Base-by-base conservation (phyloP, 23 tunicate genomes). In the Phallusia fumigata region DNA sequence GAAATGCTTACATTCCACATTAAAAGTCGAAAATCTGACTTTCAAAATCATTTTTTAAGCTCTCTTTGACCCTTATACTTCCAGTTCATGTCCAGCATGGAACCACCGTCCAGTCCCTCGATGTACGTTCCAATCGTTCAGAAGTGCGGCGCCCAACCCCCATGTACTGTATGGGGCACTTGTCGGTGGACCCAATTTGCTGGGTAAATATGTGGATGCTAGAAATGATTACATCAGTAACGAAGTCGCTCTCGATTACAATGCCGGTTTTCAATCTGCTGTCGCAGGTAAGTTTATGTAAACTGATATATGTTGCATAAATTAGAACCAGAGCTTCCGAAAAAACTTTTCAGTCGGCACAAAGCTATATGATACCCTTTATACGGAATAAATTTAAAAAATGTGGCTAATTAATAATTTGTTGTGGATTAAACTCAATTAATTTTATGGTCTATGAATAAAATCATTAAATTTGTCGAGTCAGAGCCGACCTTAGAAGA, bases 261-360 rank as follows among this genome's bases (percentile, higher is more conserved):
- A 91, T 44, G 96, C 96, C 16, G 96, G 96, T 36, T 91, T 86
- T 64, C 96, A 91, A 76, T 87, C 89, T 28, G 95, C 95, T 30
- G 58, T 90, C 0, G 95, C 95, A 45, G 95, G 95, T 90, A 81
- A 85, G 84, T 78, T 74, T 40, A 3, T 40, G 47, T 40, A 40
- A 40, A 40, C 5, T 40, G 47, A 40, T 40, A 40, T 3, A 3
- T 40, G 47, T 10, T 40, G 47, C 10, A 3, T 40, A 3, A 10
- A 3, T 5, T 40, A 40, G 47, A 3, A 40, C 47, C 5, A 40
- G 5, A 40, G 10, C 5, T 40, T 40, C 47, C 47, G 10, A 40
- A 5, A 40, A 3, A 40, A 40, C 5, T 3, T 10, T 40, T 5
- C 8, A 40, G 10, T 40, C 10, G 47, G 47, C 47, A n/a, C n/a